Evolutionary conservation across 2,797 vertebrate genomes (phyloP).

Genomic region (Cryptoblepharus egeriae): DNA sequence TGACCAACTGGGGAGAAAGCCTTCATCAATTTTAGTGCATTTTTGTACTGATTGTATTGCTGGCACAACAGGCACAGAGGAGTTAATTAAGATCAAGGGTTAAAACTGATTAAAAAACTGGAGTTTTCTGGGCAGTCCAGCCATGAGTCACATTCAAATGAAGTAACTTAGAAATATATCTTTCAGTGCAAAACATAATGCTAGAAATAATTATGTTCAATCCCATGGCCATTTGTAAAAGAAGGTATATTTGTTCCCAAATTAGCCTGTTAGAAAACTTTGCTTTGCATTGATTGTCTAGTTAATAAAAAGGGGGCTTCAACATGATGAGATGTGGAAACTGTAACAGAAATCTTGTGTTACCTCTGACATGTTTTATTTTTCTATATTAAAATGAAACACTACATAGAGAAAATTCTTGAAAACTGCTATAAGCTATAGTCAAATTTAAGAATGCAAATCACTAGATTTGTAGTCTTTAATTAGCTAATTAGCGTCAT

Average conservation of each 20-base stretch:
- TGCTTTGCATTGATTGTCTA: slow-evolving; percentile 58
- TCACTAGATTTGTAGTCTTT: not conserved
- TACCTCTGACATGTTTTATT: slow-evolving; percentile 19
- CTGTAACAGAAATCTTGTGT: slow-evolving; percentile 29
- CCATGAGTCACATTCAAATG: slow-evolving; percentile 74
- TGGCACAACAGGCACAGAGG: slow-evolving; percentile 69
- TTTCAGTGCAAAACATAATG: slow-evolving; percentile 48
- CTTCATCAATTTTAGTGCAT: slow-evolving; percentile 44
- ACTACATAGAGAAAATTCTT: not conserved
- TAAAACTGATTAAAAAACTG: slow-evolving; percentile 66
- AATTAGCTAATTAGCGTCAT: not conserved
- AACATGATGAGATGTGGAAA: slow-evolving; percentile 25
- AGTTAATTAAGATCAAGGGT: slow-evolving; percentile 78
- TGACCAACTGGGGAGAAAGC: slow-evolving; percentile 37
- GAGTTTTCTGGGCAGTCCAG: slow-evolving; percentile 70
- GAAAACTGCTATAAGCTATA: not conserved
- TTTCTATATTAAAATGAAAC: too few relatives aligned
- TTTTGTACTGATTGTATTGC: slow-evolving; percentile 69
- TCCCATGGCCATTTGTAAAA: slow-evolving; percentile 67
- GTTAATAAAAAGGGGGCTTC: slow-evolving; percentile 41
- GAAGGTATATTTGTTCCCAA: slow-evolving; percentile 55
- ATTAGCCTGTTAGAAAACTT: slow-evolving; percentile 53
- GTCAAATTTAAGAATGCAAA: not conserved
- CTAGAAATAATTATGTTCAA: slow-evolving; percentile 64
- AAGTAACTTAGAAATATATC: slow-evolving; percentile 64